Base-by-base conservation (phyloP, 2,797 vertebrate species). In the Xiphorhynchus erythropygius region DNA sequence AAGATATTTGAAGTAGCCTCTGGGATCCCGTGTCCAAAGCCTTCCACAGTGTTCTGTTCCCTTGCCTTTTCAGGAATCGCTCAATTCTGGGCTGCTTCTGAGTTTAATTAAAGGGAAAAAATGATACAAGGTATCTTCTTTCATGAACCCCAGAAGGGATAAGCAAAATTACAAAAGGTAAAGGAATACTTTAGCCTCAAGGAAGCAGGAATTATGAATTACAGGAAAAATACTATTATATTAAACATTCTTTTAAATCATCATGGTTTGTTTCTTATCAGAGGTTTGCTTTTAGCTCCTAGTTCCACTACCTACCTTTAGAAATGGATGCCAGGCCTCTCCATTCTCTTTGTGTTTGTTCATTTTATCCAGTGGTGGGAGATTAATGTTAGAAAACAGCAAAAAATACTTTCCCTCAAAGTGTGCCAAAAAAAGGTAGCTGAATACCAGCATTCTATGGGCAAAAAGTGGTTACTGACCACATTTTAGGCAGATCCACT, bases 101-200 rank as follows among this genome's bases (percentile, higher is more conserved):
- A 79, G 68, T 91, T 93, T 91, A 92, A 92, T 93, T 87, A 95
- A 67, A 93, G 27, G 21, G 56, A 67, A 83, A 83, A 57, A 88
- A 84, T 71, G 47, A 89, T 56, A 89, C 33, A 82, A 81, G 19
- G 7, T 80, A 90, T 93, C 84, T 85, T 85, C 60, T 93, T 95
- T 92, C 89, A 91, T n/a, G 70, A 74, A 73, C 33, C 21, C 35
- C 49, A 83, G 68, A 92, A 89, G 42, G 55, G 19, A 90, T 35
- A 62, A 80, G 28, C 35, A 77, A 28, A 77, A 62, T 77, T 85
- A 17, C 27, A 75, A 83, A 92, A 92, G 35, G 32, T 28, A 93
- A 94, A 93, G 52, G 57, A 84, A 75, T 55, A 82, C 52, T 89
- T 94, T 5, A 80, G 62, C 62, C 33, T 77, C 17, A 50, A 78